phyloP scores from a whole-genome alignment of 35 echinoderm and acorn worm species.

The Stichopus chloronotus region DNA sequence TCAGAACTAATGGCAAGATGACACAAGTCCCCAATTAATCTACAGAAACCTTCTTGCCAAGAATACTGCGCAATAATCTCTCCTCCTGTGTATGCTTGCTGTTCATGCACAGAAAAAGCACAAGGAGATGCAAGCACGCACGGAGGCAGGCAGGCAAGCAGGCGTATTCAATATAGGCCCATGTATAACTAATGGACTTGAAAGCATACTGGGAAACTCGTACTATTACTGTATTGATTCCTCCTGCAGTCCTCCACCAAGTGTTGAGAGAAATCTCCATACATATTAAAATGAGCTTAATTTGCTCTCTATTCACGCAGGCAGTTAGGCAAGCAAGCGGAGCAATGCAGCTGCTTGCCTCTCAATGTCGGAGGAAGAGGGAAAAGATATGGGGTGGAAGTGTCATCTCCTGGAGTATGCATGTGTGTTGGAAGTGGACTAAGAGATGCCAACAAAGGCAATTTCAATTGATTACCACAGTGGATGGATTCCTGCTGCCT shows the following conservation, averaged over 20 bases:
- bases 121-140: background rate
- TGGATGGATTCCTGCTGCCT: no score
- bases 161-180: background rate
- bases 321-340: background rate
- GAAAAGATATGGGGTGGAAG: background rate
- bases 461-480: no score
- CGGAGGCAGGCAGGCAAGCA: background rate
- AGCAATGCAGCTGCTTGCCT: slow-evolving; percentile 18
- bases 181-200: slow-evolving; percentile 39
- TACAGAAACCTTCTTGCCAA: background rate
- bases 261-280: slow-evolving; percentile 37
- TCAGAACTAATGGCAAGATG: slow-evolving; percentile 17
- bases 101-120: background rate
- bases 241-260: slow-evolving; percentile 30
- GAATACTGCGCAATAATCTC: background rate
- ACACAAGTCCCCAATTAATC: slow-evolving; percentile 18
- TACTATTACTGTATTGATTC: slow-evolving; percentile 46
- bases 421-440: no score
- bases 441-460: no score
- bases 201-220: slow-evolving; percentile 39
- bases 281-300: slow-evolving; percentile 57
- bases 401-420: no score
- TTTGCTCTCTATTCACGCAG: slow-evolving; percentile 21
- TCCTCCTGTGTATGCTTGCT: background rate
- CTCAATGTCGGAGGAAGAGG: background rate